Percentiles rank a stretch among this genome's conserved stretches.
Evolutionary conservation across 2,888 invertebrate species (phyloP).

Genomic region (Deladenus siricidicola): DNA sequence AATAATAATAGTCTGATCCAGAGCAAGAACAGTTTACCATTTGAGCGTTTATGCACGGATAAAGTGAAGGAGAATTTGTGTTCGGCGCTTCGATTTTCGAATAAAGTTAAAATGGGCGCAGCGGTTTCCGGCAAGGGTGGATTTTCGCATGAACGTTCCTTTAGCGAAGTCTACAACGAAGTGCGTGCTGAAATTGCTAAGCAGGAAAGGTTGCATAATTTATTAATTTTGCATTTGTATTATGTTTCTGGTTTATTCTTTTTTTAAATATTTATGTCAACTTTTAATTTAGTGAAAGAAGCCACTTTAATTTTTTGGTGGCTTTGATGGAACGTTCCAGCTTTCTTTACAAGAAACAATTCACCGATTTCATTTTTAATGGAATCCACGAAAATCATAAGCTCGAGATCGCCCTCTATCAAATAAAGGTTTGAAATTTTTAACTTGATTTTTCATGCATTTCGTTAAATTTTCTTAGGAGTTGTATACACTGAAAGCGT

Average conservation of each 20-base stretch:
- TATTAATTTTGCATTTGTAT: too few species aligned
- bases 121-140: neutral
- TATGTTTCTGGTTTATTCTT: too few species aligned
- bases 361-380: neutral
- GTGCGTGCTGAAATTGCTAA: neutral
- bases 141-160: neutral
- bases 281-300: neutral
- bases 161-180: neutral
- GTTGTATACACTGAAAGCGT: neutral
- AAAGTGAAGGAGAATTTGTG: neutral
- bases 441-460: neutral
- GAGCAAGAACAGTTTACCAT: neutral
- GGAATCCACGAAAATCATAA: neutral
- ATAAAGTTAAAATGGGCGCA: too few species aligned
- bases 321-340: constrained; percentile 1
- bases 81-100: neutral
- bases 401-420: neutral
- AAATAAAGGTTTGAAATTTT: constrained; percentile 8
- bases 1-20: too few species aligned
- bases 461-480: neutral
- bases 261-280: neutral
- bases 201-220: neutral
- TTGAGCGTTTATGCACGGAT: neutral
- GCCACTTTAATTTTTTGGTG: neutral
- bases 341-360: neutral